Evolutionary conservation across 2,113 vertebrate species (phyloP).

Genomic region (Sterna hirundo): DNA sequence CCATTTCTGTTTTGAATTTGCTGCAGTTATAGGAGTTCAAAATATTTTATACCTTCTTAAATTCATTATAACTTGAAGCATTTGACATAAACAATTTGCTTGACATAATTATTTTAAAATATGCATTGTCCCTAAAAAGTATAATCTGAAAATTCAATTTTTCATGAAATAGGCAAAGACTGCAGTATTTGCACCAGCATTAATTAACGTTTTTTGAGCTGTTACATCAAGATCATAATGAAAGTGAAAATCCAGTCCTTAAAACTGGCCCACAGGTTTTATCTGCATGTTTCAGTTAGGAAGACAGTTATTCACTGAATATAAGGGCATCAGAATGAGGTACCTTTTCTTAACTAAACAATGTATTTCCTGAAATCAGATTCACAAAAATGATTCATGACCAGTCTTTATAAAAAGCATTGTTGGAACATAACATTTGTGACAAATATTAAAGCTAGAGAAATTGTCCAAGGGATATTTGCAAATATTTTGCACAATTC

Average conservation of each 20-base stretch:
- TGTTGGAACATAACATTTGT: neutral
- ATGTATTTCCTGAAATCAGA: neutral
- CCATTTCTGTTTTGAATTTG: neutral
- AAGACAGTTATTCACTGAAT: neutral
- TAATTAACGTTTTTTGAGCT: neutral
- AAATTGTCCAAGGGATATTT: neutral
- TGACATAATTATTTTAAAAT: neutral
- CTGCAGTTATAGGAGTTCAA: neutral
- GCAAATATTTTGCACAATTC: neutral
- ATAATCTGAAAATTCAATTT: neutral
- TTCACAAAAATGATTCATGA: neutral
- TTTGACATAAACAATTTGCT: neutral
- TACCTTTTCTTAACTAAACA: neutral
- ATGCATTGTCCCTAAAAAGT: neutral
- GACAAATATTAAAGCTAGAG: neutral
- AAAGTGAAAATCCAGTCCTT: neutral
- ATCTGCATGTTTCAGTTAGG: neutral
- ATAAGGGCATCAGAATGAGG: neutral
- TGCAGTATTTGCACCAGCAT: neutral
- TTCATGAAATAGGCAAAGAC: neutral
- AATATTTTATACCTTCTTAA: neutral
- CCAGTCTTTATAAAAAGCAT: rapidly evolving
- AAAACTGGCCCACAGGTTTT: neutral
- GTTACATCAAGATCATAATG: neutral
- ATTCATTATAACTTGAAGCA: neutral